These are phyloP conservation scores for Sphaerophoria taeniata DNA, from an alignment of 2,888 invertebrate species.

Conservation along the genomic window DNA sequence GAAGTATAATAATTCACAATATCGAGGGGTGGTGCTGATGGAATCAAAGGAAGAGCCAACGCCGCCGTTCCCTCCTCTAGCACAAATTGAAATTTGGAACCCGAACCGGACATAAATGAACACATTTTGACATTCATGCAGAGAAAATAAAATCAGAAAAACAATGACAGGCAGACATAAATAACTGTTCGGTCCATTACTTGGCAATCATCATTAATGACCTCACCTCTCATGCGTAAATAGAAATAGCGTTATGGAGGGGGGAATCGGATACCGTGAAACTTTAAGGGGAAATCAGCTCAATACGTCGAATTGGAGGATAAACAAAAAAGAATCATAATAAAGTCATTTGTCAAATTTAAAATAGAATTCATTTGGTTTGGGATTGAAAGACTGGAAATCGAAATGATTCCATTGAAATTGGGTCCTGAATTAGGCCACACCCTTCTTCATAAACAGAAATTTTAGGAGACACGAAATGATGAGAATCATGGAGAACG, in stretches of 20 bases:
- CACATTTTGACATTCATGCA: conserved; percentile 28
- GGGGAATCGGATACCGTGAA: too few species aligned
- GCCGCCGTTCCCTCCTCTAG: conserved; percentile 39
- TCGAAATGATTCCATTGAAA: too few species aligned
- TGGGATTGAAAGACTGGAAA: too few species aligned
- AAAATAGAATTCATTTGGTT: too few species aligned
- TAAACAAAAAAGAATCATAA: background rate
- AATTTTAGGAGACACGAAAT: too few species aligned
- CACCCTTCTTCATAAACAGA: too few species aligned
- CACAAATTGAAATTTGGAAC: background rate
- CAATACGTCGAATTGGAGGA: too few species aligned
- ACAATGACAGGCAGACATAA: conserved; percentile 64
- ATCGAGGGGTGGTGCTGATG: conserved; percentile 39
- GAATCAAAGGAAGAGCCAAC: conserved; percentile 31
- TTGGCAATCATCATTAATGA: conserved; percentile 71
- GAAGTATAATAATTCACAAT: conserved; percentile 66
- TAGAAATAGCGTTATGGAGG: conserved; percentile 8
- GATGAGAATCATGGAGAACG: too few species aligned
- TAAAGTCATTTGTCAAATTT: too few species aligned
- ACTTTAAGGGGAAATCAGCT: background rate
- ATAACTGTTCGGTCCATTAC: conserved; percentile 70
- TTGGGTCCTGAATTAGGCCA: too few species aligned
- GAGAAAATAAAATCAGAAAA: conserved; percentile 50
- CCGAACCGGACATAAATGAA: conserved; percentile 15
- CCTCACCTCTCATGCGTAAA: conserved; percentile 69